Conservation (phyloP, 2,888 invertebrate species). For the Allophyes oxyacanthae region DNA sequence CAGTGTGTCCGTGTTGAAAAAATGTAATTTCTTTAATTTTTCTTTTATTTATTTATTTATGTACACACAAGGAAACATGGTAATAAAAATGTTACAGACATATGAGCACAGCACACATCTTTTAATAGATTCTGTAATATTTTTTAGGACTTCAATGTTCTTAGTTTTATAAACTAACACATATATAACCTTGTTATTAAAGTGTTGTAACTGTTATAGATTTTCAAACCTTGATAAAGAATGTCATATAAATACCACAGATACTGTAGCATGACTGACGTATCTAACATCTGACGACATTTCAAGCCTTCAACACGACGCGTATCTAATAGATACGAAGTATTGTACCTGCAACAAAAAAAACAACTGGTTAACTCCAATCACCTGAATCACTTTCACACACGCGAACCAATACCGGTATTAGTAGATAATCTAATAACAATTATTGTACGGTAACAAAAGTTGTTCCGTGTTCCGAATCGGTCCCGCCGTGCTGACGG, state of each 20-base stretch:
- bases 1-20: too few relatives aligned
- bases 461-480: conserved; percentile 40
- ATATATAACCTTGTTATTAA: too few relatives aligned
- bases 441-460: conserved; percentile 38
- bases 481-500: conserved; percentile 62
- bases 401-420: conserved; percentile 46
- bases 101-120: too few relatives aligned
- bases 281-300: conserved; percentile 35
- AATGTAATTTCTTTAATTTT: too few relatives aligned
- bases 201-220: too few relatives aligned
- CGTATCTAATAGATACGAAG: conserved; percentile 1
- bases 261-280: conserved; percentile 12
- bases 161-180: too few relatives aligned
- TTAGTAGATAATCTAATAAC: conserved; percentile 50
- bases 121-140: too few relatives aligned
- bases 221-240: not conserved
- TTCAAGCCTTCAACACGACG: conserved; percentile 23
- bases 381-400: conserved; percentile 48
- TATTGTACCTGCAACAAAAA: conserved; percentile 35
- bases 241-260: conserved; percentile 7
- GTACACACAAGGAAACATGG: too few relatives aligned
- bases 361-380: conserved; percentile 10
- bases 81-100: too few relatives aligned
- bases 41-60: too few relatives aligned
- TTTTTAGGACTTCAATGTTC: too few relatives aligned